Base-by-base conservation (phyloP, 2,888 invertebrate genomes). In the Antheraea yamamai region DNA sequence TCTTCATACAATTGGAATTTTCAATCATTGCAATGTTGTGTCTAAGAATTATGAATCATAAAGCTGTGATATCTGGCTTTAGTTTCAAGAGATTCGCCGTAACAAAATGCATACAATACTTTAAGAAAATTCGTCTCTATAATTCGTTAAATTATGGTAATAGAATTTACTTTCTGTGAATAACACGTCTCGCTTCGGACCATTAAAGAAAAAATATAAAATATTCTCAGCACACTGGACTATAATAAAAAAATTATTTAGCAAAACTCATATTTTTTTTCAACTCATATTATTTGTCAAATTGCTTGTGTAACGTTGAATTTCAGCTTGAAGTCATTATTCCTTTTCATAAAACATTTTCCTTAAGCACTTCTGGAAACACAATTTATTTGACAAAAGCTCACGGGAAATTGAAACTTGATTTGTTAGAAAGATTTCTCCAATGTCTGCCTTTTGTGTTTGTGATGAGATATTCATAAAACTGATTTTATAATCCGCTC, bases 401-500 rank as follows among this genome's bases (percentile, higher is more conserved):
- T 75, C 14, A 74, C 74, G 74, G 74, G 74, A 74, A 74, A 74
- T 74, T 74, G 74, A 75, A 61, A 75, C 47, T 72, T 58, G 51
- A 72, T 75, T 71, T 30, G 26, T 39, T 64, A 47, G 71, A 72
- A 72, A 75, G 70, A 70, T 70, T 70, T 70, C 70, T 70, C n/a
- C 39, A 70, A 70, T 39, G 70, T 70, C 39, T 39, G 39, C 23
- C 70, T 39, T 70, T 70, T 70, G 70, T 70, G 12, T 70, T 70
- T 39, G n/a, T 39, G n/a, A 70, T 39, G n/a, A 70, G 70, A n/a
- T 39, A 70, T 23, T 70, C 23, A 39, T 16, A 70, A n/a, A 39
- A 70, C 20, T 70, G 39, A 70, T 39, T 39, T 39, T n/a, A n/a
- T 39, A 70, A 70, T 35, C 26, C 16, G 30, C 30, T 26, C 16